Evolutionary conservation across 1,140 invertebrate genomes (phyloP).

Genomic region (Magallana ariakensis): DNA sequence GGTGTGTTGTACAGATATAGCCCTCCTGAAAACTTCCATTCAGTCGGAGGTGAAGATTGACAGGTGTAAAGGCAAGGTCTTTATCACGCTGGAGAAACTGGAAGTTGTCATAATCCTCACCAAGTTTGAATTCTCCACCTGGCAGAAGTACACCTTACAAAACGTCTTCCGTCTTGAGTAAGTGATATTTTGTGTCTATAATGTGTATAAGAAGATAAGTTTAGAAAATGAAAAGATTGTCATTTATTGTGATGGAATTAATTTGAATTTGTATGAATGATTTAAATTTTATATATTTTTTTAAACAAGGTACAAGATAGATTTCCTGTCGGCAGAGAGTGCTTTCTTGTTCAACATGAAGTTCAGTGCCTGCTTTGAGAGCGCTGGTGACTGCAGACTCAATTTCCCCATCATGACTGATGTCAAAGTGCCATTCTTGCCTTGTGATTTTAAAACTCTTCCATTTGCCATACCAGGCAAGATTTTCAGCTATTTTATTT

Average conservation of each 20-base stretch:
- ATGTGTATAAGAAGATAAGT: no score
- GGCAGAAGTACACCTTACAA: constrained; percentile 24
- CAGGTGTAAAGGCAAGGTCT: constrained; percentile 53
- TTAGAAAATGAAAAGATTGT: no score
- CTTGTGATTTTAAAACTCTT: constrained; percentile 38
- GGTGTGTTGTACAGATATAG: constrained; percentile 43
- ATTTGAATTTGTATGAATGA: background rate
- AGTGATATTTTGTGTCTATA: background rate
- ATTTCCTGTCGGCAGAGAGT: constrained; percentile 51
- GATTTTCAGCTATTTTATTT: background rate
- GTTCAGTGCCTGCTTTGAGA: constrained; percentile 60
- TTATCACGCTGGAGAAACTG: constrained; percentile 49
- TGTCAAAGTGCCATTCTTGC: constrained; percentile 44
- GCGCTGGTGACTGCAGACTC: constrained; percentile 45
- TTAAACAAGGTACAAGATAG: constrained; percentile 52
- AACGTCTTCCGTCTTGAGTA: constrained; percentile 48
- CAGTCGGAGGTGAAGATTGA: constrained; percentile 45
- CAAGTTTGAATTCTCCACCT: constrained; percentile 27
- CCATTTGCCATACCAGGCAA: constrained; percentile 41
- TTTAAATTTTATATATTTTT: background rate
- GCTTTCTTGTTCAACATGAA: constrained; percentile 55
- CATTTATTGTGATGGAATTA: no score
- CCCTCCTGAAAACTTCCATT: constrained; percentile 49
- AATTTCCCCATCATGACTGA: constrained; percentile 40
- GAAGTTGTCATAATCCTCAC: constrained; percentile 1